These are phyloP conservation scores for Rambutsinella grinnellia DNA, from an alignment of 2,888 invertebrate genomes.

Conservation along the genomic window DNA sequence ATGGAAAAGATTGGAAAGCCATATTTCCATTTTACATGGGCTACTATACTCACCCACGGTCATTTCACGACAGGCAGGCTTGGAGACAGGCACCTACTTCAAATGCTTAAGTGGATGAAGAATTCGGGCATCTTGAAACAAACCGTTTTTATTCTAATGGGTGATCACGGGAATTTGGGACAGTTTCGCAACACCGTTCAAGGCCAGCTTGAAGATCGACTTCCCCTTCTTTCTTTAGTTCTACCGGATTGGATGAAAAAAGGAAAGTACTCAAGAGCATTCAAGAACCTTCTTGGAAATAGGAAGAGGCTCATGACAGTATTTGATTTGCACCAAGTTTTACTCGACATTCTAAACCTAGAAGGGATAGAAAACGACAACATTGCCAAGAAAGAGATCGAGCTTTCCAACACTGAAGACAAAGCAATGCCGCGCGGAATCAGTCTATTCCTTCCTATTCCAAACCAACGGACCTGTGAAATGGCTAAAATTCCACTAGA, in stretches of 20 bases:
- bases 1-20: background rate
- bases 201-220: constrained; percentile 82
- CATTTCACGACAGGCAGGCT: background rate
- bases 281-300: constrained; percentile 73
- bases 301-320: constrained; percentile 77
- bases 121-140: background rate
- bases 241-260: constrained; percentile 76
- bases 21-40: constrained; percentile 18
- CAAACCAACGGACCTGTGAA: too few species aligned
- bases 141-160: constrained; percentile 10
- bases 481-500: too few species aligned
- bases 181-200: constrained; percentile 81
- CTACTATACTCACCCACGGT: background rate
- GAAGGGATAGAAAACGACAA: background rate
- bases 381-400: background rate
- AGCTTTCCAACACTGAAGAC: background rate
- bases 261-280: constrained; percentile 70
- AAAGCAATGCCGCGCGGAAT: too few species aligned
- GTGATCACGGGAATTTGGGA: constrained; percentile 15
- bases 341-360: constrained; percentile 75
- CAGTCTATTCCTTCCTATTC: too few species aligned
- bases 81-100: background rate
- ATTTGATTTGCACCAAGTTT: constrained; percentile 86
- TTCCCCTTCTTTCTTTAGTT: constrained; percentile 83
- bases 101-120: background rate